These are phyloP conservation scores for Lordiphosa andalusiaca DNA, from an alignment of 2,888 invertebrate species.

Conservation along the genomic window DNA sequence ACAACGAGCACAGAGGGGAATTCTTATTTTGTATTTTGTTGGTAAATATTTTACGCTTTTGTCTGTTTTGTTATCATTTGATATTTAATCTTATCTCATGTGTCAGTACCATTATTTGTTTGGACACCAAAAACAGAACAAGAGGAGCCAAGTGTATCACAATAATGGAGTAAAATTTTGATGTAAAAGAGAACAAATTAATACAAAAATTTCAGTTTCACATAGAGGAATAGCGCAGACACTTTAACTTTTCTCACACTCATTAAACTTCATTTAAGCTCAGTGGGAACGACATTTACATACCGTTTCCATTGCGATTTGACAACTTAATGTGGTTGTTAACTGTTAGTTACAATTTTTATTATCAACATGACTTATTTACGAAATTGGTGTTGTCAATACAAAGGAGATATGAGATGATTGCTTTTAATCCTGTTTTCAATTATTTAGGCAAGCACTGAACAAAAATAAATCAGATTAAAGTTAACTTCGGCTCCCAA, in stretches of 20 bases:
- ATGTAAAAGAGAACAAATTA: neutral
- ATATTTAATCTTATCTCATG: slow-evolving; percentile 56
- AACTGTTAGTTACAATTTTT: slow-evolving; percentile 13
- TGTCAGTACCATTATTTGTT: slow-evolving; percentile 36
- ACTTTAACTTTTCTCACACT: slow-evolving; percentile 1
- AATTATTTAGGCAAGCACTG: no score
- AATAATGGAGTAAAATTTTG: no score
- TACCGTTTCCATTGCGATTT: neutral
- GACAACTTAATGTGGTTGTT: slow-evolving; percentile 1
- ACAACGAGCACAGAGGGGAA: neutral
- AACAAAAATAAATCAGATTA: no score
- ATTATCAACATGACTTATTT: slow-evolving; percentile 23
- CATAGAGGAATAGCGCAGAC: neutral
- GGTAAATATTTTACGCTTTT: slow-evolving; percentile 24
- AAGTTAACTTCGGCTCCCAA: no score
- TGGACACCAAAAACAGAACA: slow-evolving; percentile 15
- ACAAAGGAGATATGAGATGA: no score
- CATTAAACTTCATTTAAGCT: neutral
- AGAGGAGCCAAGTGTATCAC: slow-evolving; percentile 4
- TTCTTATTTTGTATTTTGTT: slow-evolving; percentile 19
- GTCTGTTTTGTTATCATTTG: slow-evolving; percentile 26
- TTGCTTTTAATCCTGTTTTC: no score
- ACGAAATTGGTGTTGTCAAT: neutral
- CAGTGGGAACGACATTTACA: slow-evolving; percentile 5
- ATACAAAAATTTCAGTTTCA: neutral